Base-by-base conservation (phyloP, 2,113 vertebrate species). In the Vicugna pacos region DNA sequence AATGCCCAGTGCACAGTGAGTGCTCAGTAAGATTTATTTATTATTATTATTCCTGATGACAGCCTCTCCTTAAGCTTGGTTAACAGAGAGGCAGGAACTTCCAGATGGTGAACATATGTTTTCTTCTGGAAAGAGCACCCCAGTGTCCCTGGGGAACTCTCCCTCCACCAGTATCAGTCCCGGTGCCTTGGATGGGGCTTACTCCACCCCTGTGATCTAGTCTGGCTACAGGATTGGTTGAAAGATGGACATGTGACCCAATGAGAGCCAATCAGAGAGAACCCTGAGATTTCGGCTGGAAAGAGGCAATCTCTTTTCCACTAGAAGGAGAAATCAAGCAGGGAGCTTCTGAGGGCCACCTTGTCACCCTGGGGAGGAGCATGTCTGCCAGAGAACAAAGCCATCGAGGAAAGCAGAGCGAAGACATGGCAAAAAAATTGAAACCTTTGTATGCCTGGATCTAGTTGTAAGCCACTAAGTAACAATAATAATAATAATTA, bases 61-160 rank as follows among this genome's bases (percentile, higher is more conserved):
- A 69, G 26, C 54, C 35, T 85, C 65, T 92, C 8, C 48, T 93
- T 46, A 77, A 81, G 52, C 14, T 70, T 72, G n/a, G 58, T 89
- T 87, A 84, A 75, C 48, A 87, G 56, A 87, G 48, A 89, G 58
- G 65, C 22, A 81, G 86, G 46, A 89, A 62, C 89, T 70, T 54
- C 46, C 30, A 89, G 52, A 93, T 50, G 75, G 48, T 56, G 70
- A 92, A 72, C 56, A 60, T 15, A n/a, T 83, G 30, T 56, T 80
- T 89, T 93, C 90, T 84, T 72, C 80, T 76, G 67, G 86, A 85
- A 94, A 86, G 64, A 64, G 50, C 50, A 38, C 35, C 56, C 84
- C 90, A 42, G 1, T 84, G 85, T 93, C 52, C 20, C 89, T 48
- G 75, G 22, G 52, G 79, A 94, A 60, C 5, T 20, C 38, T 64